phyloP scores from a whole-genome alignment of 1,140 invertebrate species.

The Palaemon carinicauda region DNA sequence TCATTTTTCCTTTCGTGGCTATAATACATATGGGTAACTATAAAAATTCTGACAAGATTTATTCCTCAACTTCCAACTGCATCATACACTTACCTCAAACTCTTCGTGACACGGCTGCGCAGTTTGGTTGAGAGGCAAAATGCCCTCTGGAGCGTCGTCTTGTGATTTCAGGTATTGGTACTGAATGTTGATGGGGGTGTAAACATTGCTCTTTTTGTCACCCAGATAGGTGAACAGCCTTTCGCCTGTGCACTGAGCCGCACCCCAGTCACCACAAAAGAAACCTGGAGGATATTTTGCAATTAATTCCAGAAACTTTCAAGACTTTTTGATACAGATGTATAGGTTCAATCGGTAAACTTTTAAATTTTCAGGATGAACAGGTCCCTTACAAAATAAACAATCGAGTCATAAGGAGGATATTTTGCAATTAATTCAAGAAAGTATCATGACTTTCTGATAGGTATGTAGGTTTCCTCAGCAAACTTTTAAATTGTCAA shows the following conservation, averaged over 20 bases:
- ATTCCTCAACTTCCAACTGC: not conserved
- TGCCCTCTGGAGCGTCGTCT: slow-evolving; percentile 27
- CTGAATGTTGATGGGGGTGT: slow-evolving; percentile 58
- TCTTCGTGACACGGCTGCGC: slow-evolving; percentile 48
- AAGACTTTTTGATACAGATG: not conserved
- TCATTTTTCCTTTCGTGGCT: too few relatives aligned
- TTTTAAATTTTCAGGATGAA: too few relatives aligned
- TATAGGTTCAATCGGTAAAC: not conserved
- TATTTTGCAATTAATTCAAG: not conserved
- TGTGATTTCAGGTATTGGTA: slow-evolving; percentile 46
- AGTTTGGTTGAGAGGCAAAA: slow-evolving; percentile 50
- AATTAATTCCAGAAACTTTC: not conserved
- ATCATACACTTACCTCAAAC: slow-evolving; percentile 10
- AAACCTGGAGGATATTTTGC: slow-evolving; percentile 24
- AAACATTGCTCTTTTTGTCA: slow-evolving; percentile 35
- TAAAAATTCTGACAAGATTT: too few relatives aligned
- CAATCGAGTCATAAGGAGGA: too few relatives aligned
- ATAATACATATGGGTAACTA: too few relatives aligned
- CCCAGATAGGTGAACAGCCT: slow-evolving; percentile 57
- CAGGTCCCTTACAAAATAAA: too few relatives aligned
- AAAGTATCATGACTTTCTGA: not conserved
- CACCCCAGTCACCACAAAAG: slow-evolving; percentile 58
- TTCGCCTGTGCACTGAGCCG: slow-evolving; percentile 49
- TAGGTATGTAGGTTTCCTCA: not conserved
- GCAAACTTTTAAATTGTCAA: too few relatives aligned